Base-by-base conservation (phyloP, 2,888 invertebrate genomes). In the Melieria picta region DNA sequence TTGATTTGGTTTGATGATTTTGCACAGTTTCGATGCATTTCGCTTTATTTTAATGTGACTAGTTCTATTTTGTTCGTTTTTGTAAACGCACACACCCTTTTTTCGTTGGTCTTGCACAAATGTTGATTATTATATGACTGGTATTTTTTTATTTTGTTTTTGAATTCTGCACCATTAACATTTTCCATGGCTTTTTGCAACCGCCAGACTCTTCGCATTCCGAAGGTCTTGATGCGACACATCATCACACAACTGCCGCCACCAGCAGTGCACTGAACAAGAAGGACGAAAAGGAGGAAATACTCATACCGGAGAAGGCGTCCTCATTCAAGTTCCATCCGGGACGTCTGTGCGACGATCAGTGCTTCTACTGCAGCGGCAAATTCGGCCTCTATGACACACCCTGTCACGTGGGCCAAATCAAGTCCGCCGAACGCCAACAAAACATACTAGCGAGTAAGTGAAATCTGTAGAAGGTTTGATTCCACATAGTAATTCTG, bases 281-380 rank as follows among this genome's bases (percentile, higher is more conserved):
- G 69, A 86, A 85, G 73, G 85, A 85, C 65, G 86, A 86, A 67
- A 86, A 86, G 74, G 85, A 86, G 76, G 81, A 84, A 78, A 90
- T 95, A 80, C 93, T 95, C 71, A 94, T 95, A 78, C 95, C 95
- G 1, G 94, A 95, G 87, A 95, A 95, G 86, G 94, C 94, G 0
- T 94, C 94, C 7, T 94, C 94, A 0, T 95, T 95, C 86, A 93
- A 93, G 80, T 94, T 95, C 79, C 95, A 95, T 87, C 94, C 94
- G 0, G 94, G 91, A 0, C 87, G 94, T 9, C 86, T 94, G 65
- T 95, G 95, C 83, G 92, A 92, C 84, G 94, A 95, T 86, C 94
- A 94, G 80, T 95, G 95, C 82, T 93, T 92, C 81, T 94, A 94
- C 84, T 95, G 95, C 82, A 94, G 94, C 71, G 94, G 94, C 9